Conservation (phyloP, 2,113 vertebrate species). For the Genyomyrus donnyi region DNA sequence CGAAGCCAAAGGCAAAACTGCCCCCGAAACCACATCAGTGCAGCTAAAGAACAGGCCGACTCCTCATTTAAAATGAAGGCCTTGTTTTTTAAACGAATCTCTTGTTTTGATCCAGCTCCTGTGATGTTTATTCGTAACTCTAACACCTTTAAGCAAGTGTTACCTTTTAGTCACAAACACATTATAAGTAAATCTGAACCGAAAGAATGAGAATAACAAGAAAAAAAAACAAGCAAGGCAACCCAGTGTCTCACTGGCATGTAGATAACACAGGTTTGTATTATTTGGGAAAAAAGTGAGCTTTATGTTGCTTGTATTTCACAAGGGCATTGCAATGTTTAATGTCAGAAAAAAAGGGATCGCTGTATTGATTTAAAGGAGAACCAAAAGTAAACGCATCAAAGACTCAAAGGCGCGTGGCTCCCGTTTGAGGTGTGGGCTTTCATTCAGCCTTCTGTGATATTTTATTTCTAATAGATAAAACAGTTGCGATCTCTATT, state of each 20-base stretch:
- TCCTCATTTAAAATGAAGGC: not conserved
- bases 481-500: conserved; percentile 10
- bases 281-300: not conserved
- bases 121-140: not conserved
- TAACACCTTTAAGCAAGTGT: conserved; percentile 4
- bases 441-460: not conserved
- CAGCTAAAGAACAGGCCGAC: not conserved
- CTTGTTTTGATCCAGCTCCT: not conserved
- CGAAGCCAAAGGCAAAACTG: not conserved
- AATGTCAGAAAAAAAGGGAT: not conserved
- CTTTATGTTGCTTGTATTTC: not conserved
- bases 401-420: not conserved
- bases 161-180: not conserved
- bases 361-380: not conserved
- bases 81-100: not conserved
- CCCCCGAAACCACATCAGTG: not conserved
- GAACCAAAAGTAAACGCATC: not conserved
- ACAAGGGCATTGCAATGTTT: not conserved
- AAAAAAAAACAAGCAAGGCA: not conserved
- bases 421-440: not conserved
- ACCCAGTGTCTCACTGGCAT: not conserved
- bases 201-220: not conserved
- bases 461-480: conserved; percentile 11
- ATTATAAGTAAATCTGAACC: not conserved
- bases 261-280: not conserved